These are phyloP conservation scores for Epizoanthus illoricatus DNA, from an alignment of 92 coral and sea anemone genomes.

Conservation along the genomic window DNA sequence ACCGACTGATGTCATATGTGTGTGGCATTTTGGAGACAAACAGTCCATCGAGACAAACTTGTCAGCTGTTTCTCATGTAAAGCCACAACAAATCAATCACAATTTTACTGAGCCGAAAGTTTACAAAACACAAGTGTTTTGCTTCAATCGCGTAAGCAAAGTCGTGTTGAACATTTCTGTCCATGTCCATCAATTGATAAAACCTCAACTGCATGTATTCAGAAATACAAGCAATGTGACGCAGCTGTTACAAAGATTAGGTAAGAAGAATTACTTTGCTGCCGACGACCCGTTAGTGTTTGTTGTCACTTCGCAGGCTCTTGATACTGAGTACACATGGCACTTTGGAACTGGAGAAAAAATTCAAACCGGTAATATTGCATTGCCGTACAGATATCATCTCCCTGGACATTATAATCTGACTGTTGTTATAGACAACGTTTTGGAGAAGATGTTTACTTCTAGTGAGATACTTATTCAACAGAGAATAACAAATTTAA, in stretches of 20 bases:
- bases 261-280: slow-evolving; percentile 1
- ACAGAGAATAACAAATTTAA: slow-evolving; percentile 39
- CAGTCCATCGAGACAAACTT: background rate
- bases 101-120: slow-evolving; percentile 33
- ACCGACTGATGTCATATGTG: slow-evolving; percentile 55
- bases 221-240: no score
- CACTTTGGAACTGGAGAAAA: slow-evolving; percentile 1
- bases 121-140: slow-evolving; percentile 38
- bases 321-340: slow-evolving; percentile 63
- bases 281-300: slow-evolving; percentile 6
- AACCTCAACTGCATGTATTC: slow-evolving; percentile 44
- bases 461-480: slow-evolving; percentile 45
- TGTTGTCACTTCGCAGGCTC: slow-evolving; percentile 53
- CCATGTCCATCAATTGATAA: slow-evolving; percentile 44
- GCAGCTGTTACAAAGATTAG: no score
- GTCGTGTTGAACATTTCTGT: slow-evolving; percentile 35
- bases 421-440: slow-evolving; percentile 53
- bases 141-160: slow-evolving; percentile 59
- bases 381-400: slow-evolving; percentile 13
- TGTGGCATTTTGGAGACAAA: slow-evolving; percentile 63
- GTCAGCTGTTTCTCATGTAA: background rate
- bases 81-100: slow-evolving; percentile 15
- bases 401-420: slow-evolving; percentile 38
- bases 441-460: slow-evolving; percentile 45
- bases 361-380: background rate